phyloP scores from a whole-genome alignment of 2,797 vertebrate species.

The Loriculus beryllinus region DNA sequence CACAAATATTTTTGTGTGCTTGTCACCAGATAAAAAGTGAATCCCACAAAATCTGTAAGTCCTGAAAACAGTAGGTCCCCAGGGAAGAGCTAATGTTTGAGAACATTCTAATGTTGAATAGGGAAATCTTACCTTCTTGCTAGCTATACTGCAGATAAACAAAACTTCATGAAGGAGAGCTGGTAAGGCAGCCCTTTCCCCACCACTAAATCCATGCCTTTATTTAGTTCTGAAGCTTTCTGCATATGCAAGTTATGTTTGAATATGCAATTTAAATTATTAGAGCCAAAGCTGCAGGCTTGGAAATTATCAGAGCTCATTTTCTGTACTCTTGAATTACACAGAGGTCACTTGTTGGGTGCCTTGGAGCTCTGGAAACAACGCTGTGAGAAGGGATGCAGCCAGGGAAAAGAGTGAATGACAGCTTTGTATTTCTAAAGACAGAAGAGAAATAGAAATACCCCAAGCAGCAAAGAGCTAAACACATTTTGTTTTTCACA shows the following conservation, averaged over 20 bases:
- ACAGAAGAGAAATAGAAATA: background rate
- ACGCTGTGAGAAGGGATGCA: background rate
- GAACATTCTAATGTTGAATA: background rate
- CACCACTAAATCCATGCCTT: background rate
- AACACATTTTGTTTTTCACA: accelerated
- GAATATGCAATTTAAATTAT: background rate
- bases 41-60: background rate
- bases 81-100: background rate
- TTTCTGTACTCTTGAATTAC: background rate
- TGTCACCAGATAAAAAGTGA: background rate
- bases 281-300: background rate
- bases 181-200: background rate
- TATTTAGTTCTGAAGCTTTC: background rate
- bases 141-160: accelerated
- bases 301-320: background rate
- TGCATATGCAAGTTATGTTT: background rate
- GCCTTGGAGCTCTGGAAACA: background rate
- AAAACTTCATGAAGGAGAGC: background rate
- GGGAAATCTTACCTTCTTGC: background rate
- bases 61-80: background rate
- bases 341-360: background rate
- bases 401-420: background rate
- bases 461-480: background rate
- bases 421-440: background rate
- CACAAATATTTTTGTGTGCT: background rate